Base-by-base conservation (phyloP, 2,113 vertebrate species). In the Pongo pygmaeus region DNA sequence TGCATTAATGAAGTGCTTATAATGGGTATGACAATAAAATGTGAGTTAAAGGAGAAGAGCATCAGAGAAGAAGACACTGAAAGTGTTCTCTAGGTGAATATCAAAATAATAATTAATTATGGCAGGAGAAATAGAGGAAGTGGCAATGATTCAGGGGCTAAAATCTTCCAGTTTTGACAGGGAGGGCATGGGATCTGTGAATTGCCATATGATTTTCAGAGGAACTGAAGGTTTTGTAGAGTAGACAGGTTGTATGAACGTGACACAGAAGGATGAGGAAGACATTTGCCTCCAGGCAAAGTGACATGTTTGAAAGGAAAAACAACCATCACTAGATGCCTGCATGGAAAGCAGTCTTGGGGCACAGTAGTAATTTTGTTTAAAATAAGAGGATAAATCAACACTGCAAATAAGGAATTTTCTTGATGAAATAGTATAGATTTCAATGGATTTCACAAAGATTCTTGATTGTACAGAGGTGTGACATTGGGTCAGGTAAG, bases 121-220 rank as follows among this genome's bases (percentile, higher is more conserved):
- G 14, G 13, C 5, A 83, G 38, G 23, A 92, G 10, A 91, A 70
- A 87, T 18, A 61, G 4, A 85, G 3, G 77, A 2, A 23, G 8
- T 30, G n/a, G 3, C 4, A 32, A 1, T 72, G 25, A 61, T 55
- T 75, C 8, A 14, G 6, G 23, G 14, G 4, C 18, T 52, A 0
- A 57, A 61, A 59, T 46, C 3, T 50, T 89, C 8, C 25, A 40
- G 4, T 74, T 84, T 84, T n/a, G 14, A 92, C 59, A 25, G 38
- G 2, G 8, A 92, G 5, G 9, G 17, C 16, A 12, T 0, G 22
- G 5, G 14, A 0, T 38, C 8, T 46, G 6, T 20, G 52, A 18
- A 43, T 13, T 32, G 17, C 1, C 8, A 16, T 17, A 43, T 52
- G 23, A 52, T 59, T 77, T 91, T 77, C 23, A 94, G 64, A 79